phyloP scores from a whole-genome alignment of 92 coral and sea anemone genomes.

The Porites evermanni region DNA sequence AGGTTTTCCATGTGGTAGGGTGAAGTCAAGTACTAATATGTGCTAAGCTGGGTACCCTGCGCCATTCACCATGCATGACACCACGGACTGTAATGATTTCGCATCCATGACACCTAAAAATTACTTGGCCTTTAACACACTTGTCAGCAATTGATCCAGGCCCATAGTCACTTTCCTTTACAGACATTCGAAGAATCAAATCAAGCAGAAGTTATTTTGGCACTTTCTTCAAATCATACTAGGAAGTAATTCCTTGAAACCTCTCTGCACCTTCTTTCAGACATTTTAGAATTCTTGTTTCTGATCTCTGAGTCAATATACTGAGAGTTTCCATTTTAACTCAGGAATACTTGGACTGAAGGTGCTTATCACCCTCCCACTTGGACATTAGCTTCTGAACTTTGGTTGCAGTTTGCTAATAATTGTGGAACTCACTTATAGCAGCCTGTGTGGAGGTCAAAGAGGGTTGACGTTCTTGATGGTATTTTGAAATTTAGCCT shows the following conservation, averaged over 20 bases:
- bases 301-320: constrained; percentile 25
- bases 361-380: constrained; percentile 8
- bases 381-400: constrained; percentile 14
- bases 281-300: constrained; percentile 4
- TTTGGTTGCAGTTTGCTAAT: background rate
- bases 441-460: constrained; percentile 7
- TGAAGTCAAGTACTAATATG: constrained; percentile 30
- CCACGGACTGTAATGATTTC: constrained; percentile 21
- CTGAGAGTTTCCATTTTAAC: constrained; percentile 16
- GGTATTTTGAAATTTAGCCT: constrained; percentile 25
- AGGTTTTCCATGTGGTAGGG: constrained; percentile 35
- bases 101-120: constrained; percentile 19
- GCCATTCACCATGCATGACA: constrained; percentile 35
- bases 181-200: constrained; percentile 36
- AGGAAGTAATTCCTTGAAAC: background rate
- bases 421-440: constrained; percentile 34
- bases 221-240: background rate
- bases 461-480: constrained; percentile 40
- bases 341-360: constrained; percentile 7
- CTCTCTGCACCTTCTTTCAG: constrained; percentile 3
- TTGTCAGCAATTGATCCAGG: constrained; percentile 40
- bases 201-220: constrained; percentile 41
- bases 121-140: constrained; percentile 21
- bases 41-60: constrained; percentile 31
- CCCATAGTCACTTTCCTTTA: constrained; percentile 10